Percentiles rank a stretch among this genome's conserved stretches.
Conservation (phyloP, 2,797 vertebrate genomes). For the Hoplostethus atlanticus region DNA sequence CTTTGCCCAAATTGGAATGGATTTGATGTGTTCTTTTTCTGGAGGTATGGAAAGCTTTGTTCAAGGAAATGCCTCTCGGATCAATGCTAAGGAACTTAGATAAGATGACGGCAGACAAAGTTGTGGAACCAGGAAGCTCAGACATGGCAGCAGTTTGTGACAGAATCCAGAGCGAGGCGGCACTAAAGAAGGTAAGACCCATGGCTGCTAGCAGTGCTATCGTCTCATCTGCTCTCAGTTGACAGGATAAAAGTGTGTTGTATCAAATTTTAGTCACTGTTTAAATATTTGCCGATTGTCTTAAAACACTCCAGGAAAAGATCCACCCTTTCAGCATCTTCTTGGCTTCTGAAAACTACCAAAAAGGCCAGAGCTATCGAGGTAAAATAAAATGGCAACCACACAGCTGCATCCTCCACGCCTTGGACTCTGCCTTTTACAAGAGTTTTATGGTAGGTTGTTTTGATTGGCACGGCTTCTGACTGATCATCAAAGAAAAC, state of each 20-base stretch:
- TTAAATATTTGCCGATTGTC: not conserved
- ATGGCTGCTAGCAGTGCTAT: not conserved
- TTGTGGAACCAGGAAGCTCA: constrained; percentile 88
- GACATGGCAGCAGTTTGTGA: constrained; percentile 90
- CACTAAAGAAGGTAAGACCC: constrained; percentile 87
- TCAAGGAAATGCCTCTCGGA: constrained; percentile 93
- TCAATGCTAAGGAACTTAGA: constrained; percentile 88
- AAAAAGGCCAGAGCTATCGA: constrained; percentile 88
- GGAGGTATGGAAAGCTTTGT: constrained; percentile 92
- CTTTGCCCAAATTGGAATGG: no score
- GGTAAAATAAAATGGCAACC: constrained; percentile 93
- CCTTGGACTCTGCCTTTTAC: constrained; percentile 91
- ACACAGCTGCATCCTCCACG: constrained; percentile 87
- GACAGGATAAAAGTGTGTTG: not conserved
- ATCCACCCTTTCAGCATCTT: constrained; percentile 92
- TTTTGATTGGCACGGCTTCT: not conserved
- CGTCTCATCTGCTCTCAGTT: no score
- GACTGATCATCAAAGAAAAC: not conserved
- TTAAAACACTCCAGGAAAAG: constrained; percentile 81
- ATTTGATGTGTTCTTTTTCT: not conserved
- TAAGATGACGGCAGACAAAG: constrained; percentile 89
- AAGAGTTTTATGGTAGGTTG: constrained; percentile 88
- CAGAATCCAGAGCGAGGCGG: constrained; percentile 88
- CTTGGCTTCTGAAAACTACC: constrained; percentile 91
- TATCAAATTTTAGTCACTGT: not conserved